A percentile compares a stretch with the other conserved stretches of the same genome.
Evolutionary conservation across 2,797 vertebrate genomes (phyloP).

Genomic region (Myotis myotis): DNA sequence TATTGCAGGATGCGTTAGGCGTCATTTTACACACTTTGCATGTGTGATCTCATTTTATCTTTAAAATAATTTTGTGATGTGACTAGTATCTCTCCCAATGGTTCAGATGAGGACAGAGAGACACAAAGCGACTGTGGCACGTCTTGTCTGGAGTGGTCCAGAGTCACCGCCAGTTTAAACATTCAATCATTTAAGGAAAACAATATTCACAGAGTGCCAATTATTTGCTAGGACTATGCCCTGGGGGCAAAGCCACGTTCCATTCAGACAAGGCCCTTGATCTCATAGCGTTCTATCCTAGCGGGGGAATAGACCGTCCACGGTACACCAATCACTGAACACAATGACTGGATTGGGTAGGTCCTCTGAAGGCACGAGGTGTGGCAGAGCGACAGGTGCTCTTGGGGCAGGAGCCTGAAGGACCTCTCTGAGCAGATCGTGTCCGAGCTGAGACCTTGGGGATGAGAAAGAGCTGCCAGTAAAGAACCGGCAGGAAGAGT

Average conservation of each 20-base stretch:
- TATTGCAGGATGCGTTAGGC: background rate
- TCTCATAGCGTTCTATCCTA: background rate
- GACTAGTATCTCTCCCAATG: background rate
- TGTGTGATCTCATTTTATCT: background rate
- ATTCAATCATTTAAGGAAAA: background rate
- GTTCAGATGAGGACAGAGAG: background rate
- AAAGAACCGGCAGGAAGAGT: background rate
- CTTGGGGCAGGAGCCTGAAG: background rate
- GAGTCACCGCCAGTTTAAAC: background rate
- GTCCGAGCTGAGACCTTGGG: background rate
- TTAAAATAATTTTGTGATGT: background rate
- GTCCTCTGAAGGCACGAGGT: background rate
- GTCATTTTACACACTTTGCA: background rate
- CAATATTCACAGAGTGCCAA: background rate
- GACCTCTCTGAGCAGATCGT: background rate
- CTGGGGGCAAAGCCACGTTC: background rate
- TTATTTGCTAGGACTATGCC: background rate
- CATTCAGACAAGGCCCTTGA: background rate
- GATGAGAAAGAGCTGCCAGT: background rate
- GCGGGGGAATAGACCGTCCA: background rate
- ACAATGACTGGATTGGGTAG: background rate
- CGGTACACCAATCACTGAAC: background rate
- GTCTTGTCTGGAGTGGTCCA: background rate
- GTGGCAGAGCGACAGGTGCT: background rate
- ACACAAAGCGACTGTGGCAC: background rate